Evolutionary conservation across 2,797 vertebrate genomes (phyloP), one percentile per base, ranked within the genome.

Genomic region (Alcedo quadribrachys): DNA sequence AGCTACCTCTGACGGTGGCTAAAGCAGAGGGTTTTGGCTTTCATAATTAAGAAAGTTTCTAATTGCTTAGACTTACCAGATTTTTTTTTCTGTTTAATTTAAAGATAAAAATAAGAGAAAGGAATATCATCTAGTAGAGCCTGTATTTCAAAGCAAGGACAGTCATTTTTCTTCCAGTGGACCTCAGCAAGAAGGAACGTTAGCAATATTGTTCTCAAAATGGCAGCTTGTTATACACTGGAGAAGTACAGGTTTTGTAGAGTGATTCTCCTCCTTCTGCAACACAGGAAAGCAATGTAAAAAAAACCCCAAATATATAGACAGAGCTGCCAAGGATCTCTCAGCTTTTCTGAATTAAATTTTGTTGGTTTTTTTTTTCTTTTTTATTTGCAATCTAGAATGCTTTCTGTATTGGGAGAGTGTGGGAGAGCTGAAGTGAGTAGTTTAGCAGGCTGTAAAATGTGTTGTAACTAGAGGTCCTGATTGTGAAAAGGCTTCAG

Each of bases 81-180:
- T 17, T 42, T 43, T 37, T 53, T 33, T 58, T 43, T 24, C 14
- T 60, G 5, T 74, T 76, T 79, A 65, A 67, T 46, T 81, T 80
- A 68, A 65, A 85, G 25, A 28, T 28, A 2, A 42, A 54, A 33
- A 63, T 24, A 22, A 12, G 10, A n/a, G 14, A 68, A 30, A 25
- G 16, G 35, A 43, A 27, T 70, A 73, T 51, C 32, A 30, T 90
- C 33, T 62, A 85, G 32, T 45, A 60, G 21, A 68, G 19, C 18
- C 32, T 74, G 5, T 50, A 8, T 92, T 93, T 93, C 75, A 58
- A 93, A 91, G 75, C 58, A 89, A 89, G 35, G 84, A 30, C 53
- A 30, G 40, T 76, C 0, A 46, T 94, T 91, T 93, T 81, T 92
- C 84, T 93, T 90, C 81, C 46, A 30, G 85, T 90, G 81, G 79